Conservation (phyloP, 2,113 vertebrate species). For the Camarhynchus parvulus region DNA sequence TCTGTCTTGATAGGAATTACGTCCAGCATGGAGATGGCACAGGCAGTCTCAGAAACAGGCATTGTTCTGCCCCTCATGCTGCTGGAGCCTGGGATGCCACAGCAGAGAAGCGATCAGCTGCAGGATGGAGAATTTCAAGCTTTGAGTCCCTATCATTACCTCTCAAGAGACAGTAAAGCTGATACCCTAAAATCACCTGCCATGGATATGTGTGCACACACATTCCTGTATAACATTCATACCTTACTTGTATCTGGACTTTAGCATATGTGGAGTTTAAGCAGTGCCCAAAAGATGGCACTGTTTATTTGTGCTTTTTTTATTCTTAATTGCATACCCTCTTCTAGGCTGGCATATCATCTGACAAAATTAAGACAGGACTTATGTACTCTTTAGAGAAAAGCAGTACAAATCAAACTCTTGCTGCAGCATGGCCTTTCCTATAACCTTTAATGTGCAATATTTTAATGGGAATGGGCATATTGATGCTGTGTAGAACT, state of each 20-base stretch:
- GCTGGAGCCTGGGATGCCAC: background rate
- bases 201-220: background rate
- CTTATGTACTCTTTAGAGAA: background rate
- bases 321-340: conserved; percentile 44
- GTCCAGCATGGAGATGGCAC: background rate
- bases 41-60: background rate
- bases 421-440: conserved; percentile 17
- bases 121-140: background rate
- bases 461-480: conserved; percentile 28
- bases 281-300: conserved; percentile 78
- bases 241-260: background rate
- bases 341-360: conserved; percentile 14
- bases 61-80: background rate
- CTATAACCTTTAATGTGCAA: conserved; percentile 16
- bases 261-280: conserved; percentile 44
- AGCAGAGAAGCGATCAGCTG: background rate
- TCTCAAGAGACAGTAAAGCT: background rate
- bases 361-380: conserved; percentile 52
- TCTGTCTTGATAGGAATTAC: background rate
- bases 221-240: background rate
- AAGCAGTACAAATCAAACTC: conserved; percentile 53
- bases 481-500: conserved; percentile 18
- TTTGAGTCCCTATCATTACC: background rate
- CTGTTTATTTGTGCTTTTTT: conserved; percentile 75
- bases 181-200: background rate